phyloP scores from a whole-genome alignment of 37 sponge, comb jelly and placozoan species.

The Tethya wilhelma region DNA sequence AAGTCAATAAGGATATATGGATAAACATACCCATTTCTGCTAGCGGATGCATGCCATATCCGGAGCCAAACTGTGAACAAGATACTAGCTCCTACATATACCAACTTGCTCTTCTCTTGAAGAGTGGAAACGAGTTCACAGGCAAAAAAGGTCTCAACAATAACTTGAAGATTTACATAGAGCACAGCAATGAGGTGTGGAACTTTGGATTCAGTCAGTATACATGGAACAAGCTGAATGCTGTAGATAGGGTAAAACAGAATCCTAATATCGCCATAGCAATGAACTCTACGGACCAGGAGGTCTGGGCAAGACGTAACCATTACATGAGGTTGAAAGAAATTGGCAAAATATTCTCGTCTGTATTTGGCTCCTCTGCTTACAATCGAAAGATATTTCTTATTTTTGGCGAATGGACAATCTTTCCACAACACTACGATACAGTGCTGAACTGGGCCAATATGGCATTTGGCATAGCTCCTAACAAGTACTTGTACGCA shows the following conservation, averaged over 20 bases:
- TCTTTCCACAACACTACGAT: slow-evolving; percentile 27
- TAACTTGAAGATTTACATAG: slow-evolving; percentile 30
- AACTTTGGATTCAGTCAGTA: slow-evolving; percentile 39
- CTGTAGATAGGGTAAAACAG: slow-evolving; percentile 8
- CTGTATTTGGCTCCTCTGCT: slow-evolving; percentile 18
- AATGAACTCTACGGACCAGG: slow-evolving; percentile 8
- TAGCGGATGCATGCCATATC: neutral
- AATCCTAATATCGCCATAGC: slow-evolving; percentile 3
- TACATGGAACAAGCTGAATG: slow-evolving; percentile 17
- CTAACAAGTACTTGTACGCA: slow-evolving; percentile 16
- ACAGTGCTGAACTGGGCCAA: slow-evolving; percentile 10
- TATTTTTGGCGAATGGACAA: slow-evolving; percentile 22
- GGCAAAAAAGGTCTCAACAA: slow-evolving; percentile 5
- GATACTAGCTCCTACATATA: neutral
- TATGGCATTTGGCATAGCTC: neutral
- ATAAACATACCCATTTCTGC: slow-evolving; percentile 6
- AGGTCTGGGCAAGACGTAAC: slow-evolving; percentile 22
- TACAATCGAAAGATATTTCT: neutral
- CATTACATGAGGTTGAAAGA: slow-evolving; percentile 6
- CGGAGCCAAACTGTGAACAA: neutral
- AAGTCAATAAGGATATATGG: slow-evolving; percentile 34
- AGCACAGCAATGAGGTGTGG: slow-evolving; percentile 49
- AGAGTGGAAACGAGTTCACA: neutral
- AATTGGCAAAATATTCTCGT: slow-evolving; percentile 8
- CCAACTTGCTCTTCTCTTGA: neutral